These are phyloP conservation scores for Temnothorax rugatulus DNA, from an alignment of 2,888 invertebrate genomes.

Conservation along the genomic window DNA sequence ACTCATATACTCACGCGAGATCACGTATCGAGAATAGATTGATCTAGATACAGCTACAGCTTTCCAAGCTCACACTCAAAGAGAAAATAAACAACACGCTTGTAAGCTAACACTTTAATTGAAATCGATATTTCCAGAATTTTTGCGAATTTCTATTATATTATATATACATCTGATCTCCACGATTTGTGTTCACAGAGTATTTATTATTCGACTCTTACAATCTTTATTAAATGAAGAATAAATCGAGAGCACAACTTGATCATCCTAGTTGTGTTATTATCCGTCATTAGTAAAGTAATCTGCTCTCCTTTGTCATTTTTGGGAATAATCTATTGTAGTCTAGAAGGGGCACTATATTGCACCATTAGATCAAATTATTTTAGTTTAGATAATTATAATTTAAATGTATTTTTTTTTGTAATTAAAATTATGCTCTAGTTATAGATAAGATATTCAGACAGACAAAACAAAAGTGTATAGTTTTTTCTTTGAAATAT, in stretches of 20 bases:
- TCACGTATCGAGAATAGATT: background rate
- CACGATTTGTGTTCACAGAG: background rate
- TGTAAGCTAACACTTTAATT: slow-evolving; percentile 14
- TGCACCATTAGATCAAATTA: background rate
- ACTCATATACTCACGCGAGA: background rate
- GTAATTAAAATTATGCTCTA: too few species aligned
- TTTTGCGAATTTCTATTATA: background rate
- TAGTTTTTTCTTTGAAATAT: too few species aligned
- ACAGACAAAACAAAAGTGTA: too few species aligned
- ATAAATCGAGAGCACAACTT: too few species aligned
- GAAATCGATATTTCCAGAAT: slow-evolving; percentile 22
- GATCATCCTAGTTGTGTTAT: too few species aligned
- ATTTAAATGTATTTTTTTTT: too few species aligned
- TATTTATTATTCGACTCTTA: slow-evolving; percentile 5
- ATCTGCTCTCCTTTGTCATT: background rate
- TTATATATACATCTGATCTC: too few species aligned
- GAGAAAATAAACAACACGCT: background rate
- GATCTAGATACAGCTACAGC: background rate
- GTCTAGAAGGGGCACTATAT: background rate
- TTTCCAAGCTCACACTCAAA: background rate
- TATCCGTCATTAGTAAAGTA: too few species aligned
- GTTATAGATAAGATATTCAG: too few species aligned
- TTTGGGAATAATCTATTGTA: background rate
- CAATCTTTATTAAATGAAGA: background rate
- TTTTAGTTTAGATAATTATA: background rate